These are phyloP conservation scores for Lophius americanus DNA, from an alignment of 2,797 vertebrate species.

Conservation along the genomic window DNA sequence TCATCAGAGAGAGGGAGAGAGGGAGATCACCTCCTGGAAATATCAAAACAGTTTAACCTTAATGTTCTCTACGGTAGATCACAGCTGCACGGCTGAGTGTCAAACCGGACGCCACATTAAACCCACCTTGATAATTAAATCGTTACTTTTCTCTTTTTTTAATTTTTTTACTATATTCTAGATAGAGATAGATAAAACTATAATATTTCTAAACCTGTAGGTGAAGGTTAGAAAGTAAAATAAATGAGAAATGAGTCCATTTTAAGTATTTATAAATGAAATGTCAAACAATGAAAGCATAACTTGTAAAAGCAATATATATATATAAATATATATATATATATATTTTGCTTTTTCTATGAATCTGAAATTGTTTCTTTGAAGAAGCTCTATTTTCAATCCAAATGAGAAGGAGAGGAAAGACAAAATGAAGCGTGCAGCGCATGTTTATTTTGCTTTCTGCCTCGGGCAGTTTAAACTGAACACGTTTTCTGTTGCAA, in stretches of 20 bases:
- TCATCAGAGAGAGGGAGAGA: slow-evolving; percentile 58
- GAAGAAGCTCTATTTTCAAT: slow-evolving; percentile 51
- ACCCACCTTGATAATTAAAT: slow-evolving; percentile 51
- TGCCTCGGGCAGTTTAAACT: slow-evolving; percentile 64
- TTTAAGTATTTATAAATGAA: slow-evolving; percentile 4
- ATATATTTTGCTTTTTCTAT: slow-evolving; percentile 10
- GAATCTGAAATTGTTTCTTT: slow-evolving; percentile 39
- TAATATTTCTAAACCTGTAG: background rate
- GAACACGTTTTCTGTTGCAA: slow-evolving; percentile 67
- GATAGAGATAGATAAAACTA: background rate
- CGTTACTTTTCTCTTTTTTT: slow-evolving; percentile 13
- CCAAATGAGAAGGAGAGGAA: slow-evolving; percentile 47
- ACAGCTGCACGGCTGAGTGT: slow-evolving; percentile 40
- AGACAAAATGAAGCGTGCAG: slow-evolving; percentile 58
- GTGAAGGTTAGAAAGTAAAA: slow-evolving; percentile 15
- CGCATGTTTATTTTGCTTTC: slow-evolving; percentile 65
- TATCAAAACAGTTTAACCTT: slow-evolving; percentile 73
- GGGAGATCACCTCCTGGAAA: slow-evolving; percentile 64
- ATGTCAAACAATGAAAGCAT: slow-evolving; percentile 11
- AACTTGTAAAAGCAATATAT: background rate
- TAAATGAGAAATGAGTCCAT: slow-evolving; percentile 17
- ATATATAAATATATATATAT: too few relatives aligned
- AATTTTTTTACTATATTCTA: background rate
- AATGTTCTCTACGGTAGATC: slow-evolving; percentile 43
- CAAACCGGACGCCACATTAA: slow-evolving; percentile 31